Conservation (phyloP, 1,140 invertebrate species). For the Pachyrhynchus sulphureomaculatus region DNA sequence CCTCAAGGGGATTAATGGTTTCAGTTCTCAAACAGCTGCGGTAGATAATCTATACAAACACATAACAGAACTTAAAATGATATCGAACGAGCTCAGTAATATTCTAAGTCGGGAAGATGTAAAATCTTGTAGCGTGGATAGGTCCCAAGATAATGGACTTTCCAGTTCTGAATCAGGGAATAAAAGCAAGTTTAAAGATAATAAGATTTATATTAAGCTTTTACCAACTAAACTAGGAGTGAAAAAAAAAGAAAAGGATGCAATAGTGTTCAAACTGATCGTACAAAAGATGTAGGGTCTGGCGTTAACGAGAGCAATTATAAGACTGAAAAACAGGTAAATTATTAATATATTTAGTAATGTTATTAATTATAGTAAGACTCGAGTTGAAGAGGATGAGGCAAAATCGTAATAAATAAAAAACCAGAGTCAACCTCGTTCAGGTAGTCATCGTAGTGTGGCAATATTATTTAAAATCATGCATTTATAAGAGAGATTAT, state of each 20-base stretch:
- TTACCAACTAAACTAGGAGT: slow-evolving; percentile 7
- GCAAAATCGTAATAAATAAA: too few relatives aligned
- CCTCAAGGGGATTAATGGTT: neutral
- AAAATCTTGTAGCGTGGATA: neutral
- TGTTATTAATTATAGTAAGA: too few relatives aligned
- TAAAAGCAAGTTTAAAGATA: slow-evolving; percentile 11
- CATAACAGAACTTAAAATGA: slow-evolving; percentile 12
- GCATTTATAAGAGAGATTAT: too few relatives aligned
- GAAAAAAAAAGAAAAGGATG: slow-evolving; percentile 18
- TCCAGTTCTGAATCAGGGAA: neutral
- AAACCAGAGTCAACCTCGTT: too few relatives aligned
- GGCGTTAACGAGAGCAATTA: too few relatives aligned
- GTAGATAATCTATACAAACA: slow-evolving; percentile 14
- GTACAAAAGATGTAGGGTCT: neutral
- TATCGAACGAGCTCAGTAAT: slow-evolving; percentile 1
- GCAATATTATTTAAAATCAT: too few relatives aligned
- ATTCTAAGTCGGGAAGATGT: neutral
- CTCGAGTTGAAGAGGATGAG: too few relatives aligned
- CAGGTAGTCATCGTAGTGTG: too few relatives aligned
- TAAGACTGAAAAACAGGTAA: too few relatives aligned
- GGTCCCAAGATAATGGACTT: neutral
- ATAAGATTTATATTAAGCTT: slow-evolving; percentile 26
- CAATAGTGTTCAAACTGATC: slow-evolving; percentile 16
- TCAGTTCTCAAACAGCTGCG: neutral
- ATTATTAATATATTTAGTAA: too few relatives aligned